A percentile compares a stretch with the other conserved stretches of the same genome.
Conservation (phyloP, 2,797 vertebrate genomes). For the Xyrichtys novacula region DNA sequence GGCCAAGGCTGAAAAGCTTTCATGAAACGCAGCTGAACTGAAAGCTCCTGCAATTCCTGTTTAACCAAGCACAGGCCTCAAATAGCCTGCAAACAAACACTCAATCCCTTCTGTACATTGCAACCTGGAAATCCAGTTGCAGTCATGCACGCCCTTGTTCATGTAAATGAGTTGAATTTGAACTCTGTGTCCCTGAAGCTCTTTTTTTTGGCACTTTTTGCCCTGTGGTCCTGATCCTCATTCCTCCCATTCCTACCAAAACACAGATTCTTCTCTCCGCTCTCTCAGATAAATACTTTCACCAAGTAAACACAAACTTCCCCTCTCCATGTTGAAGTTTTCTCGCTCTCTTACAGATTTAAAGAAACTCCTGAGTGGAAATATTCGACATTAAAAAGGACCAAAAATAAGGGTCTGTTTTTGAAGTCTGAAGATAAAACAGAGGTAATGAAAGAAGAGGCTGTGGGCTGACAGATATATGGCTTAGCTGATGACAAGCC, state of each 20-base stretch:
- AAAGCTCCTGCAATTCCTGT: slow-evolving; percentile 46
- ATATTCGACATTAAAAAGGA: not conserved
- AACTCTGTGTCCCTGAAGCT: slow-evolving; percentile 22
- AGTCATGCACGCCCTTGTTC: slow-evolving; percentile 6
- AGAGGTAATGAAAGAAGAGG: slow-evolving; percentile 14
- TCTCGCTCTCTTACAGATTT: not conserved
- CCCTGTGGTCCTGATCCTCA: slow-evolving; percentile 18
- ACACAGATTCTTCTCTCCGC: slow-evolving; percentile 1
- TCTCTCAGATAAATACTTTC: not conserved
- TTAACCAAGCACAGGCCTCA: slow-evolving; percentile 17
- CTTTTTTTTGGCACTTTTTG: not conserved
- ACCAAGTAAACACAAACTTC: no score
- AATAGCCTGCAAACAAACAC: slow-evolving; percentile 39
- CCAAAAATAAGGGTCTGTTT: not conserved
- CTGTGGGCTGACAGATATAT: slow-evolving; percentile 38
- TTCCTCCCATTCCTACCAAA: slow-evolving; percentile 51
- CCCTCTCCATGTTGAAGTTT: no score
- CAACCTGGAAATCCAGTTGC: not conserved
- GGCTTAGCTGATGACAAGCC: slow-evolving; percentile 53
- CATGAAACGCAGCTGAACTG: slow-evolving; percentile 25
- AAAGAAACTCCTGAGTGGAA: not conserved
- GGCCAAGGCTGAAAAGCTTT: slow-evolving; percentile 40
- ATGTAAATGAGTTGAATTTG: not conserved
- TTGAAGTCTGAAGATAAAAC: not conserved
- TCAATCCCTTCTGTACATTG: slow-evolving; percentile 7